These are phyloP conservation scores for Aphelenchoides besseyi DNA, from an alignment of 1,140 invertebrate species.

Conservation along the genomic window DNA sequence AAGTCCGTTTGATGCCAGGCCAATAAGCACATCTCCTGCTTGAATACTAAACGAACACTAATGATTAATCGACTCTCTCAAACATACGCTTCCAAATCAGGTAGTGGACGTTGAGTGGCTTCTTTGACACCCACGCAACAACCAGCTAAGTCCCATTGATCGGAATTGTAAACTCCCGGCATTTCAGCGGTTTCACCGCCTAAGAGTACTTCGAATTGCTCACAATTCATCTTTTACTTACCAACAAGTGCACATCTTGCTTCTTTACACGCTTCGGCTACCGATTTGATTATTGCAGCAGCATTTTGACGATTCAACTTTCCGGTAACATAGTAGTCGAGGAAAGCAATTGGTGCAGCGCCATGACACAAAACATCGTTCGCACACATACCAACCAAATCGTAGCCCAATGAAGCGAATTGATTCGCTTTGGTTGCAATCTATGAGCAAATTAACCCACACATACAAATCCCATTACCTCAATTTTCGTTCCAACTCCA, in stretches of 20 bases:
- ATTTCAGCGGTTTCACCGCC: constrained; percentile 94
- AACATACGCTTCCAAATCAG: constrained; percentile 27
- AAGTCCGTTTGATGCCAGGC: constrained; percentile 79
- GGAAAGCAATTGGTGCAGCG: constrained; percentile 87
- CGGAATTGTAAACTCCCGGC: constrained; percentile 85
- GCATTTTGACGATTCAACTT: constrained; percentile 75
- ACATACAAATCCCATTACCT: too few species aligned
- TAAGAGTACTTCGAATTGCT: constrained; percentile 63
- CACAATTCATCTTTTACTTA: constrained; percentile 59
- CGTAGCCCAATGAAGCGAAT: constrained; percentile 83
- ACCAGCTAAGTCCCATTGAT: constrained; percentile 85
- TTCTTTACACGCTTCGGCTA: constrained; percentile 78
- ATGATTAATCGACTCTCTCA: not conserved
- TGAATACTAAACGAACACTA: constrained; percentile 68
- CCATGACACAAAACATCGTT: constrained; percentile 92
- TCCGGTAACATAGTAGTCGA: constrained; percentile 93
- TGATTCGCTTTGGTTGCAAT: constrained; percentile 76
- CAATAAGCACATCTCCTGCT: constrained; percentile 79
- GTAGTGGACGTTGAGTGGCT: constrained; percentile 35
- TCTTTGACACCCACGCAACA: constrained; percentile 76
- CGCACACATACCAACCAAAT: constrained; percentile 94
- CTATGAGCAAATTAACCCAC: constrained; percentile 66
- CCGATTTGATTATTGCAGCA: constrained; percentile 75
- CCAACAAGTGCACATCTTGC: constrained; percentile 84
- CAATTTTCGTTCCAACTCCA: constrained; percentile 92